Percentiles rank a stretch among this genome's conserved stretches.
Conservation (phyloP, 2,113 vertebrate genomes). For the Hepsetus odoe region DNA sequence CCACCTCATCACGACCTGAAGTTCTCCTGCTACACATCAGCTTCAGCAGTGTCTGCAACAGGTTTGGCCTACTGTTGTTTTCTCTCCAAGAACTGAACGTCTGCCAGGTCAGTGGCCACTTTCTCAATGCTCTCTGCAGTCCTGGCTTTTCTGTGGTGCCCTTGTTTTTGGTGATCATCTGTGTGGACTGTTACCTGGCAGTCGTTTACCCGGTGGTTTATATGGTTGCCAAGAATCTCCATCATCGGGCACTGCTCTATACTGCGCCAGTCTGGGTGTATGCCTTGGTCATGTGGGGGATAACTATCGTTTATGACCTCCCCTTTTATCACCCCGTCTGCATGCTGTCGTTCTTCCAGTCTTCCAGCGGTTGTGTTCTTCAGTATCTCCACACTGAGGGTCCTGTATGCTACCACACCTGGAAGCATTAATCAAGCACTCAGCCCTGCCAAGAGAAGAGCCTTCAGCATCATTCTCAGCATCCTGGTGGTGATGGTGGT, state of each 20-base stretch:
- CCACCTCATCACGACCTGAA: background rate
- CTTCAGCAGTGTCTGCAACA: background rate
- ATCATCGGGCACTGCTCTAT: background rate
- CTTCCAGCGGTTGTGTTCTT: background rate
- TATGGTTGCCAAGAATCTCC: background rate
- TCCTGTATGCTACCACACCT: background rate
- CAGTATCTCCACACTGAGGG: background rate
- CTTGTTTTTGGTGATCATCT: constrained; percentile 29
- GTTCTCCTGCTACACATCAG: constrained; percentile 20
- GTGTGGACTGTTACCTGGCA: constrained; percentile 38
- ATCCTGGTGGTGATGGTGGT: background rate
- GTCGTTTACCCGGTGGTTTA: constrained; percentile 44
- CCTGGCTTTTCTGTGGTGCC: constrained; percentile 9
- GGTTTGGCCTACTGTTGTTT: background rate
- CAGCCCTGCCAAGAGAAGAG: constrained; percentile 33
- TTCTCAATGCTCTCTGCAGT: background rate
- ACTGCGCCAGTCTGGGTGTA: constrained; percentile 31
- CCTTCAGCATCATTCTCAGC: constrained; percentile 24
- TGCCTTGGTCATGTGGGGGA: background rate
- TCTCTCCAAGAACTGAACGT: background rate
- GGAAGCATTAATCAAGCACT: background rate
- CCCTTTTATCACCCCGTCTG: background rate
- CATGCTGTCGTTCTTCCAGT: background rate
- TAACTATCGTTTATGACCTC: background rate
- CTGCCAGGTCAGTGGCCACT: accelerated